Evolutionary conservation across 2,888 invertebrate genomes (phyloP).

Genomic region (Frankliniella intonsa): DNA sequence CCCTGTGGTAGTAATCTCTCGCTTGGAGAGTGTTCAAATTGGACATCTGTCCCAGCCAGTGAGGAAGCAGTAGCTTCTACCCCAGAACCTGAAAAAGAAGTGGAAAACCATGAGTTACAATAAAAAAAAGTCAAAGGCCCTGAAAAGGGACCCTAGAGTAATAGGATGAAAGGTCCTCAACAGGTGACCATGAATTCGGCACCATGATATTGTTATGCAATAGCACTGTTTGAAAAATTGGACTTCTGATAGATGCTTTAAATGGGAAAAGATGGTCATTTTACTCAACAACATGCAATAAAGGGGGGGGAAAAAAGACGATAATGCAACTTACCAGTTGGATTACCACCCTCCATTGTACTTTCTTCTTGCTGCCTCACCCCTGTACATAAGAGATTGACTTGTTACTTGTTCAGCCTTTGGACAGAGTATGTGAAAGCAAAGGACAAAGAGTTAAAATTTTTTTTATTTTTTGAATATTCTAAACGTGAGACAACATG

Average conservation of each 20-base stretch:
- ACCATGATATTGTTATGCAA: background rate
- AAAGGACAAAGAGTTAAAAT: too few species aligned
- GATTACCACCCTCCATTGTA: background rate
- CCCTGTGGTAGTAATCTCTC: background rate
- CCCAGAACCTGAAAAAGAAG: background rate
- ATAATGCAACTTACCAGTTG: background rate
- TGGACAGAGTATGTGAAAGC: too few species aligned
- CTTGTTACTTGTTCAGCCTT: too few species aligned
- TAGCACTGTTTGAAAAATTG: background rate
- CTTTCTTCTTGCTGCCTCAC: background rate
- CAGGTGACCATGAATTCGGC: slow-evolving; percentile 1
- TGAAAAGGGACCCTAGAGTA: background rate
- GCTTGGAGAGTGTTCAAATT: background rate
- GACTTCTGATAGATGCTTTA: background rate
- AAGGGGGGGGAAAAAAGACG: background rate
- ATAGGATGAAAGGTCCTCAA: background rate
- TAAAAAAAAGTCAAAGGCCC: background rate
- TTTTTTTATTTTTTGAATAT: too few species aligned
- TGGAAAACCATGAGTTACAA: background rate
- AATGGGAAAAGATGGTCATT: too few species aligned
- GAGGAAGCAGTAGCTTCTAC: background rate
- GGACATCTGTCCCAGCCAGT: background rate
- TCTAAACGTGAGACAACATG: background rate
- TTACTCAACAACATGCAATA: too few species aligned
- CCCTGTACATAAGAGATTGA: background rate